Evolutionary conservation across 2,113 vertebrate genomes (phyloP), one percentile per base, ranked within the genome.

Genomic region (Heptranchias perlo): DNA sequence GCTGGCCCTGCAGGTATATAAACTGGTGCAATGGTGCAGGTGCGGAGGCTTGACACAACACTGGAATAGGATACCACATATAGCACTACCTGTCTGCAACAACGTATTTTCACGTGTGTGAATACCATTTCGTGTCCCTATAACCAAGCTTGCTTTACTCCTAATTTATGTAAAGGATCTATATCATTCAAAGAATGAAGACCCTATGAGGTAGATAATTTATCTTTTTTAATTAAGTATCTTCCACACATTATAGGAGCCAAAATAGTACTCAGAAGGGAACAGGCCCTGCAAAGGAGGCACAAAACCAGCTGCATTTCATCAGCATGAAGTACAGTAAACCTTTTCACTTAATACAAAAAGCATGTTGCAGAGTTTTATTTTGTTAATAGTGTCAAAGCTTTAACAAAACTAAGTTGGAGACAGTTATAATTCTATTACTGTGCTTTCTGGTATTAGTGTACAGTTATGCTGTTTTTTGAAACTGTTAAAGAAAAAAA

Each of bases 261-360:
- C 87, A 91, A 14, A 58, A 91, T 35, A 35, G 52, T 39, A 91
- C 35, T 58, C 52, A 58, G 52, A 61, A 91, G 52, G 54, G 52
- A 91, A 54, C 54, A 92, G 35, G 54, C 89, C 89, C 54, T n/a
- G 89, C 54, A 62, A 92, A 92, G 89, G 54, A 92, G 58, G 39
- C 54, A 92, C 54, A 8, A 92, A 92, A 62, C 58, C 89, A 92
- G 89, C 58, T 92, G 89, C n/a, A 82, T 82, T 82, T 44, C 76
- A 62, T 92, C 54, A 39, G 89, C 35, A 61, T 92, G 35, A 61
- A 92, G 28, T n/a, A n/a, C 31, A 92, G 14, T 61, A 39, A 92
- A n/a, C n/a, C 13, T 61, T 92, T 62, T 92, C 54, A 92, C 35
- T 2, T 92, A 61, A 92, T 61, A 61, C 14, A 62, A 62, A 35